Percentiles rank a stretch among this genome's conserved stretches.
Evolutionary conservation across 2,113 vertebrate genomes (phyloP).

Genomic region (Andinoacara biseriatus): DNA sequence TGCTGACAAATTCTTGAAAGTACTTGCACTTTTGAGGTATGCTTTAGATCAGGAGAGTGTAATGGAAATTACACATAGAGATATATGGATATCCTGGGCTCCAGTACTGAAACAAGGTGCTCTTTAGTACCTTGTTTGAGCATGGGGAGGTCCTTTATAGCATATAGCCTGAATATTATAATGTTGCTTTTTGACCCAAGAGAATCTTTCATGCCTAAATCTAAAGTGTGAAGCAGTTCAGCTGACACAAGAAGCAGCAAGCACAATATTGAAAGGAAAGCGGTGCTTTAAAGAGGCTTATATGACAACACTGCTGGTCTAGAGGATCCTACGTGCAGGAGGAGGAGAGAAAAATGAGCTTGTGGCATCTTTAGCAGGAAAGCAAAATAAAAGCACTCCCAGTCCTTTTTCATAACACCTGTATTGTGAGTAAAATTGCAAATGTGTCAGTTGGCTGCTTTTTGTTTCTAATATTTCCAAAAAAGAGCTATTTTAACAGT

Average conservation of each 20-base stretch:
- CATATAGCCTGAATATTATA: slow-evolving; percentile 3
- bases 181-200: slow-evolving; percentile 35
- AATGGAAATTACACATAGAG: slow-evolving; percentile 15
- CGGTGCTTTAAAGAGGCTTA: slow-evolving; percentile 38
- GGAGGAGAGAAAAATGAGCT: slow-evolving; percentile 7
- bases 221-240: slow-evolving; percentile 40
- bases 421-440: slow-evolving; percentile 15
- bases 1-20: slow-evolving; percentile 19
- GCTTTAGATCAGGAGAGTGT: slow-evolving; percentile 4
- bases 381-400: slow-evolving; percentile 3
- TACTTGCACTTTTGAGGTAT: slow-evolving; percentile 25
- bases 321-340: slow-evolving; percentile 1
- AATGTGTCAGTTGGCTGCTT: slow-evolving; percentile 9
- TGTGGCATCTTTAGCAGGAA: not conserved
- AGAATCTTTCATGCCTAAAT: slow-evolving; percentile 47
- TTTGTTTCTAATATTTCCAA: not conserved
- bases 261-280: slow-evolving; percentile 27
- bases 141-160: slow-evolving; percentile 26
- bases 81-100: slow-evolving; percentile 1
- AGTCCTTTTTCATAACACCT: slow-evolving; percentile 28
- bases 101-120: slow-evolving; percentile 6
- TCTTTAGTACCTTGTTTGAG: slow-evolving; percentile 14
- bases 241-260: slow-evolving; percentile 28
- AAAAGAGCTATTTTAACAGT: not conserved
- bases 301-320: not conserved